These are phyloP conservation scores for Carlito syrichta DNA, from an alignment of 2,113 vertebrate genomes.

Conservation along the genomic window DNA sequence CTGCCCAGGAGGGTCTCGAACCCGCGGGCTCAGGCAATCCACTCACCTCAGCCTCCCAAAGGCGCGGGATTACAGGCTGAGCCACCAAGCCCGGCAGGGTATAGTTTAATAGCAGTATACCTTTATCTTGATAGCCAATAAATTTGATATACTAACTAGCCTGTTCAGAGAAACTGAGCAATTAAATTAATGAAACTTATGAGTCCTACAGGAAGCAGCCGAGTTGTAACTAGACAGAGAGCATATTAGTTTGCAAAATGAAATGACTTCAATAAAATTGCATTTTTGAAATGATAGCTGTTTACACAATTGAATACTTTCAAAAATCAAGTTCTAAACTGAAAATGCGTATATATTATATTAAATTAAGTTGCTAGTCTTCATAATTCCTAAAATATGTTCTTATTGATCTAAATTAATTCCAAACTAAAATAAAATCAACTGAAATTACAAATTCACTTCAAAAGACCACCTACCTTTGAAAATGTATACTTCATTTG, in stretches of 20 bases:
- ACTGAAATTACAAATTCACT: not conserved
- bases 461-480: not conserved
- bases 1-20: no score
- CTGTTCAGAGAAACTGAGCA: not conserved
- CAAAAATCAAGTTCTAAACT: not conserved
- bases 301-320: not conserved
- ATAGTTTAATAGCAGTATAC: not conserved
- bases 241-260: not conserved
- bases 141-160: not conserved
- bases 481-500: slow-evolving; percentile 12
- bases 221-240: not conserved
- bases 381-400: slow-evolving; percentile 18
- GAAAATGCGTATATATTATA: not conserved
- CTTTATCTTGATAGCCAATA: not conserved
- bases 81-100: no score
- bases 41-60: no score
- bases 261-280: not conserved
- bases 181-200: not conserved
- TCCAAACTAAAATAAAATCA: slow-evolving; percentile 19
- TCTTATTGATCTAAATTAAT: not conserved
- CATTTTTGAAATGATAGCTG: not conserved
- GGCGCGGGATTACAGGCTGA: no score
- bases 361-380: not conserved
- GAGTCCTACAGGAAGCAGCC: not conserved
- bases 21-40: no score